Conservation (phyloP, 1,140 invertebrate species). For the Heliconius congener region DNA sequence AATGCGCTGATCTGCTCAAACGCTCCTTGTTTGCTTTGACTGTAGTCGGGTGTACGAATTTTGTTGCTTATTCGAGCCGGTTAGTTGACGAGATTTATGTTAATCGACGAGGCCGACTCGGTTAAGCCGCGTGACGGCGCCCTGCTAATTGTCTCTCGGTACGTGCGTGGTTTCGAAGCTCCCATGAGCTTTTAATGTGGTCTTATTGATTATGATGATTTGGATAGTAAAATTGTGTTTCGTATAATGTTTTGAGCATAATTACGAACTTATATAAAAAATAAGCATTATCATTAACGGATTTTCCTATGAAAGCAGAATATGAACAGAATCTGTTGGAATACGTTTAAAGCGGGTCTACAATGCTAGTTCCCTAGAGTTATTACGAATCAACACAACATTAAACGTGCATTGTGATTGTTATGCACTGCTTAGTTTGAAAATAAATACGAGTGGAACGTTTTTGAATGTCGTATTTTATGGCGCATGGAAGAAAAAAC, state of each 20-base stretch:
- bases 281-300: background rate
- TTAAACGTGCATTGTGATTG: slow-evolving; percentile 53
- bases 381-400: slow-evolving; percentile 54
- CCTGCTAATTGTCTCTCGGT: slow-evolving; percentile 72
- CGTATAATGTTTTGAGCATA: slow-evolving; percentile 38
- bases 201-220: slow-evolving; percentile 26
- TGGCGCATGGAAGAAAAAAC: slow-evolving; percentile 71
- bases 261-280: background rate
- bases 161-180: slow-evolving; percentile 57
- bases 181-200: slow-evolving; percentile 53
- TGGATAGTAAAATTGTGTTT: background rate
- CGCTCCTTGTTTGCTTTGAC: slow-evolving; percentile 49
- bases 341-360: background rate
- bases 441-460: slow-evolving; percentile 61
- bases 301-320: background rate
- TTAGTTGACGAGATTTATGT: slow-evolving; percentile 80
- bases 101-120: slow-evolving; percentile 75
- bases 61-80: slow-evolving; percentile 70
- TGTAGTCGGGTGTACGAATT: slow-evolving; percentile 38
- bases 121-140: slow-evolving; percentile 74
- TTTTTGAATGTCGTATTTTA: slow-evolving; percentile 74
- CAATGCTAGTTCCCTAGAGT: slow-evolving; percentile 14
- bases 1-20: slow-evolving; percentile 46
- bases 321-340: background rate
- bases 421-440: slow-evolving; percentile 59